Percentiles rank a stretch among this genome's conserved stretches.
Evolutionary conservation across 2,113 vertebrate genomes (phyloP).

Genomic region (Scytalopus superciliaris): DNA sequence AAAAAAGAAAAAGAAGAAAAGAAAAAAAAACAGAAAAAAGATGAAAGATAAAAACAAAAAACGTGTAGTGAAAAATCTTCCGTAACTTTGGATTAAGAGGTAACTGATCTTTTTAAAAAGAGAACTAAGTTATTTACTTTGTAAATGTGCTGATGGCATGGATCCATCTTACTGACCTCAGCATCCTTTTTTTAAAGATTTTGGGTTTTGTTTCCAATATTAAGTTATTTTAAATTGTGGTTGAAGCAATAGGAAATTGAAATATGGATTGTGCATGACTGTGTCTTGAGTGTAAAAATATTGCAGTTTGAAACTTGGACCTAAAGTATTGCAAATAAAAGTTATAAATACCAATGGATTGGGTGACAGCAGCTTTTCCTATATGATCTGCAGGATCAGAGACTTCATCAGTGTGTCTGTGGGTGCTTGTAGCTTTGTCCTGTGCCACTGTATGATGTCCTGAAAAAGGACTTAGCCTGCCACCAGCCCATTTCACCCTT

Average conservation of each 20-base stretch:
- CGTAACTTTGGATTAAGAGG: conserved; percentile 92
- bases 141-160: conserved; percentile 84
- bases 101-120: conserved; percentile 83
- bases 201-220: conserved; percentile 80
- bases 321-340: conserved; percentile 89
- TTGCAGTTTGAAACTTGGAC: conserved; percentile 96
- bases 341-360: conserved; percentile 68
- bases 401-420: neutral
- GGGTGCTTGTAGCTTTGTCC: neutral
- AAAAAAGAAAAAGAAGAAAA: neutral
- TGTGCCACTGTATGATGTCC: neutral
- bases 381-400: accelerated
- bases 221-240: conserved; percentile 96
- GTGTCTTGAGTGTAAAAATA: conserved; percentile 99
- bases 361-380: neutral
- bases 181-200: conserved; percentile 70
- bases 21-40: neutral
- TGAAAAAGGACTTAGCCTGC: neutral
- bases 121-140: conserved; percentile 87
- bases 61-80: conserved; percentile 90
- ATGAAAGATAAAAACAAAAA: conserved; percentile 5
- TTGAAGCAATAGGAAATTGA: conserved; percentile 99
- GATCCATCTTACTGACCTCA: conserved; percentile 84
- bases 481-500: neutral
- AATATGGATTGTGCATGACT: conserved; percentile 99